Evolutionary conservation across 2,113 vertebrate genomes (phyloP).

Genomic region (Pygoscelis antarcticus): DNA sequence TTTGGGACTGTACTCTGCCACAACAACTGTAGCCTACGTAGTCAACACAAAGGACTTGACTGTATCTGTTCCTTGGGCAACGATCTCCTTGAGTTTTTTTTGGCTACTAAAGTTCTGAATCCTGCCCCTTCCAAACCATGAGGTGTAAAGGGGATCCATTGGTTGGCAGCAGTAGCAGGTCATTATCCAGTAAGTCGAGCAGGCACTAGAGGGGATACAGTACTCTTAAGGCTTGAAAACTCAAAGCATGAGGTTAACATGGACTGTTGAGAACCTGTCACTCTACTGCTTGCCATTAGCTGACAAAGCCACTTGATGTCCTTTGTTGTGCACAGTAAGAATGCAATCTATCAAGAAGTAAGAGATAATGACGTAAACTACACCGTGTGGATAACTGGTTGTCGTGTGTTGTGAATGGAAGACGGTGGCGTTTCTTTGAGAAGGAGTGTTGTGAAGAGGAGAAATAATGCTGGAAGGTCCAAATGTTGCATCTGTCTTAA

Average conservation of each 20-base stretch:
- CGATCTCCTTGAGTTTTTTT: neutral
- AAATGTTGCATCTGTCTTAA: neutral
- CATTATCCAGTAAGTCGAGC: neutral
- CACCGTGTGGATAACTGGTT: neutral
- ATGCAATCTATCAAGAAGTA: neutral
- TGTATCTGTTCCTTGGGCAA: neutral
- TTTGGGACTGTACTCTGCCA: neutral
- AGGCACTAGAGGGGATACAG: neutral
- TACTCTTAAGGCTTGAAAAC: neutral
- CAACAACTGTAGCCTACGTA: accelerated
- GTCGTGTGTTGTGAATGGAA: neutral
- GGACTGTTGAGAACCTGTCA: neutral
- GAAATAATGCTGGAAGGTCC: neutral
- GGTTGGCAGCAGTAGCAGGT: neutral
- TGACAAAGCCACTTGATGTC: neutral
- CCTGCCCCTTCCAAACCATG: neutral
- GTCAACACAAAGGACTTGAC: neutral
- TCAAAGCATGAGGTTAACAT: neutral
- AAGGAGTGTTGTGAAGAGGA: neutral
- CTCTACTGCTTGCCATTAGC: neutral
- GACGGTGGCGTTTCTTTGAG: neutral
- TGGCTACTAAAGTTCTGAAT: neutral
- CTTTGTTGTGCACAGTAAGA: neutral
- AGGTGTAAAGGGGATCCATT: neutral
- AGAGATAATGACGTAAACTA: neutral